A percentile compares a stretch with the other conserved stretches of the same genome.
These are phyloP conservation scores for Caretta caretta DNA, from an alignment of 2,113 vertebrate species.

Conservation along the genomic window DNA sequence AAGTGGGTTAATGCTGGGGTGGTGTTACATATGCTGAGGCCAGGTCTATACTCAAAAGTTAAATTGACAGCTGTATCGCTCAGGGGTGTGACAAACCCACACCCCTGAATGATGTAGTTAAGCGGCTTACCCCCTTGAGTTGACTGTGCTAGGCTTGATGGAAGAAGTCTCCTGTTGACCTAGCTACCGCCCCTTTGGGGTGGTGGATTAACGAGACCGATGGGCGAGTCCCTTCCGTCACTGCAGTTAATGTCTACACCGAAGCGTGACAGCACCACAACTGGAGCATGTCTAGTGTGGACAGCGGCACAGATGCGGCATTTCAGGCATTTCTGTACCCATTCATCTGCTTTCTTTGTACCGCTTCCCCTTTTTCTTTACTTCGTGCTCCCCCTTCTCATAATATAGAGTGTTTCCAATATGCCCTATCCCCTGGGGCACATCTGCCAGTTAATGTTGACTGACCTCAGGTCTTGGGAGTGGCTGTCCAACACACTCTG, in stretches of 20 bases:
- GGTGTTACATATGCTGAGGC: neutral
- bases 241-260: neutral
- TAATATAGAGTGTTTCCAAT: neutral
- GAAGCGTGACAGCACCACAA: neutral
- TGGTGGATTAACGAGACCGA: neutral
- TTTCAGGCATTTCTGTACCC: neutral
- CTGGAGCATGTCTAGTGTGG: neutral
- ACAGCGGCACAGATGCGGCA: neutral
- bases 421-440: neutral
- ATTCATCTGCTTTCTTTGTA: neutral
- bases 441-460: neutral
- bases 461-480: neutral
- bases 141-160: neutral
- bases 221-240: neutral
- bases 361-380: neutral
- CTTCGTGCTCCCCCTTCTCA: neutral
- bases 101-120: neutral
- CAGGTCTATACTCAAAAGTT: neutral
- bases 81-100: neutral
- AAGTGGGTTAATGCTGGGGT: neutral
- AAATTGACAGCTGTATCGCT: neutral
- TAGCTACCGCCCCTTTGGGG: neutral
- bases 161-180: neutral
- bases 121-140: neutral
- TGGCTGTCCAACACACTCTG: neutral